Conservation (phyloP, 1,140 invertebrate genomes). For the Lucilia cuprina region DNA sequence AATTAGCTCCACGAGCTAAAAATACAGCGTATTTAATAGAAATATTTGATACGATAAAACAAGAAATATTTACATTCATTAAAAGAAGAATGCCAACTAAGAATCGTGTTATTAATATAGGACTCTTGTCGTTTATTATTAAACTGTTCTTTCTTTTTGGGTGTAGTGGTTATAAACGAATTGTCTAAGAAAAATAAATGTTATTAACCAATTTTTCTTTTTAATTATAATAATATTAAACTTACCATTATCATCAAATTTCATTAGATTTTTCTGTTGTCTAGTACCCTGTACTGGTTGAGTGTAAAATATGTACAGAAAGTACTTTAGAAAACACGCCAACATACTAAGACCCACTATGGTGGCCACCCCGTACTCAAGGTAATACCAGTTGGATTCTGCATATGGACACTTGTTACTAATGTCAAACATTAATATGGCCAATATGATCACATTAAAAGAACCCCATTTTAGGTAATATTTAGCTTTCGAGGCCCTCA, state of each 20-base stretch:
- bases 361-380: constrained; percentile 55
- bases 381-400: constrained; percentile 47
- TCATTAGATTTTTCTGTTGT: constrained; percentile 59
- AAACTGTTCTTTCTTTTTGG: constrained; percentile 19
- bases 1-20: constrained; percentile 30
- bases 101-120: constrained; percentile 40
- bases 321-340: constrained; percentile 62
- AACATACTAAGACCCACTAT: constrained; percentile 58
- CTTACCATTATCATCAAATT: constrained; percentile 51
- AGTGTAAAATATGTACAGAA: constrained; percentile 51
- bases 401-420: constrained; percentile 43
- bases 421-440: constrained; percentile 49
- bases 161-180: constrained; percentile 41
- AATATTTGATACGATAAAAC: neutral
- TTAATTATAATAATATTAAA: no score
- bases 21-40: neutral
- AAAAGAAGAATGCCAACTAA: constrained; percentile 61
- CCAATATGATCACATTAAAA: constrained; percentile 47
- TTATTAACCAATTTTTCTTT: no score
- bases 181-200: no score
- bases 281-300: constrained; percentile 57
- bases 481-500: constrained; percentile 43
- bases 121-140: neutral
- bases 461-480: constrained; percentile 53
- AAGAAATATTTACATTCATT: constrained; percentile 47